These are phyloP conservation scores for Mormyrops attenuatus DNA, from an alignment of 2,797 vertebrate genomes.

Conservation along the genomic window DNA sequence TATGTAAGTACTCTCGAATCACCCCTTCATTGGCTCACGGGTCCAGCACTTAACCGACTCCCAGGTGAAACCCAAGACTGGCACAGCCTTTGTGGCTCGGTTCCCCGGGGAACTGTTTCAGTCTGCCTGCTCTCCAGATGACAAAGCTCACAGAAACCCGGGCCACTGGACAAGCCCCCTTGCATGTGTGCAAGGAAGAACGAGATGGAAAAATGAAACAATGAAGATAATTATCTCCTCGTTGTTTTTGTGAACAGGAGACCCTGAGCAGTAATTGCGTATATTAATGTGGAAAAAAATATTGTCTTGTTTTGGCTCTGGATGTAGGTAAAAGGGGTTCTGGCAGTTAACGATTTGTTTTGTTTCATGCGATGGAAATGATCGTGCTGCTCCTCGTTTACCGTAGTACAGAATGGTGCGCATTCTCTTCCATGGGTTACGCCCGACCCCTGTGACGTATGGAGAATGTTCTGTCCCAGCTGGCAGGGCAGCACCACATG, in stretches of 20 bases:
- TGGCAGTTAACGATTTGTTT: background rate
- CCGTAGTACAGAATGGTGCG: background rate
- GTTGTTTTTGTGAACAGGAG: background rate
- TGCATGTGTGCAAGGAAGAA: background rate
- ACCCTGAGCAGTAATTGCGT: background rate
- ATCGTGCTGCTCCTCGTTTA: too few relatives aligned
- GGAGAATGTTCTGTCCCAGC: background rate
- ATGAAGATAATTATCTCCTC: slow-evolving; percentile 2
- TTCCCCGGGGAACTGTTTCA: slow-evolving; percentile 26
- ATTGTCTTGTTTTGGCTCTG: slow-evolving; percentile 13
- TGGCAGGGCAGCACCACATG: background rate
- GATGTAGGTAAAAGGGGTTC: background rate
- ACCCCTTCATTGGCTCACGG: background rate
- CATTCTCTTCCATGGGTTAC: background rate
- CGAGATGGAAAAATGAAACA: slow-evolving; percentile 2
- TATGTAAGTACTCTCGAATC: slow-evolving; percentile 69
- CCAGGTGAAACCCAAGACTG: slow-evolving; percentile 28
- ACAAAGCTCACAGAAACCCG: slow-evolving; percentile 31
- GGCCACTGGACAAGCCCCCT: background rate
- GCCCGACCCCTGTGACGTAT: background rate
- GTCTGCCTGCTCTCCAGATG: slow-evolving; percentile 35
- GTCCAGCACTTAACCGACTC: background rate
- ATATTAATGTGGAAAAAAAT: slow-evolving; percentile 20
- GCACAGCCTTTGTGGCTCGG: slow-evolving; percentile 19
- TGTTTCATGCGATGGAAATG: background rate